Conservation (phyloP, 2,113 vertebrate genomes). For the Dipodomys merriami region DNA sequence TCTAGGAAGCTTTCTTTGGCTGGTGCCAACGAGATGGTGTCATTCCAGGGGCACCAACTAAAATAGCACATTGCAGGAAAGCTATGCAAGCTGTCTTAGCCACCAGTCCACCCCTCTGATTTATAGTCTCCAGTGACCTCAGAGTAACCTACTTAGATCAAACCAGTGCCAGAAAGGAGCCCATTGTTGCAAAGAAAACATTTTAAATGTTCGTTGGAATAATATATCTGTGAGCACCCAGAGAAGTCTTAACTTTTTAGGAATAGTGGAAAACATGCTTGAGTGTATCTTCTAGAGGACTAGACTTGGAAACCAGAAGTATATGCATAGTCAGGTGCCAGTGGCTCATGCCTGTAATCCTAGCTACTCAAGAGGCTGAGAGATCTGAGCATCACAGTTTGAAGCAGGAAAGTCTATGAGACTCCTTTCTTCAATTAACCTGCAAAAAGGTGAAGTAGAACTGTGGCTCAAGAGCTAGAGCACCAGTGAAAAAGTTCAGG, state of each 20-base stretch:
- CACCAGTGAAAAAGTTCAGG: too few relatives aligned
- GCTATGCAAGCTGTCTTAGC: constrained; percentile 5
- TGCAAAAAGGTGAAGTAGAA: too few relatives aligned
- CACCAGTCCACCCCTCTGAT: constrained; percentile 29
- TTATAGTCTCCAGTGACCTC: constrained; percentile 59
- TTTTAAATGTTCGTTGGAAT: not conserved
- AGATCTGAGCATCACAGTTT: too few relatives aligned
- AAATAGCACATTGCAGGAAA: constrained; percentile 69
- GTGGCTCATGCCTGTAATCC: too few relatives aligned
- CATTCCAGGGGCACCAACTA: constrained; percentile 64
- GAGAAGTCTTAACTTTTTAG: not conserved
- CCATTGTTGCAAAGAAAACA: not conserved
- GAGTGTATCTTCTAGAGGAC: not conserved
- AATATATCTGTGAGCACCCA: not conserved
- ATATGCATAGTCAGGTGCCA: not conserved
- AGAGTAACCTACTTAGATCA: constrained; percentile 12
- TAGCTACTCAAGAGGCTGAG: too few relatives aligned
- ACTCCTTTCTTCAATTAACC: too few relatives aligned
- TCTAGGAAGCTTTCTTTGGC: constrained; percentile 70
- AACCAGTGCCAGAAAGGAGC: constrained; percentile 6
- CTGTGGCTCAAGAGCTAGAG: too few relatives aligned
- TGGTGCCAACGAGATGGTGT: constrained; percentile 72
- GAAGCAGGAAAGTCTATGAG: too few relatives aligned
- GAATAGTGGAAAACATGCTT: not conserved
- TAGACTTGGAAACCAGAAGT: not conserved